Percentiles rank a stretch among this genome's conserved stretches.
Evolutionary conservation across 2,888 invertebrate species (phyloP).

Genomic region (Odontothrips loti): DNA sequence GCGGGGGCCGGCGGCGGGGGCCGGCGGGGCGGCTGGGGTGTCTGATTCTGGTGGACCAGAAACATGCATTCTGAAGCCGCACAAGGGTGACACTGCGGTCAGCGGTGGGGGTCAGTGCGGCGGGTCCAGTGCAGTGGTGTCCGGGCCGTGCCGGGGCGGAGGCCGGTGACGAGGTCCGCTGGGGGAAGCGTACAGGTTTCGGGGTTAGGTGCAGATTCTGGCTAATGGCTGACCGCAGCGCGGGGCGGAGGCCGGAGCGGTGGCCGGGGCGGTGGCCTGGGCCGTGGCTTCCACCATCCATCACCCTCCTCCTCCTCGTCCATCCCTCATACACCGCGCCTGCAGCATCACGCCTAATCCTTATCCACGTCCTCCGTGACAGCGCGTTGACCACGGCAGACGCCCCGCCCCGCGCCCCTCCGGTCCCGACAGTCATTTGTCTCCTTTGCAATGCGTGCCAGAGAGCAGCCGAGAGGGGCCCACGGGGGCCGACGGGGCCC

Average conservation of each 20-base stretch:
- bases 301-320: neutral
- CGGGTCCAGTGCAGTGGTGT: no score
- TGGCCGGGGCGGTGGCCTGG: neutral
- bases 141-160: no score
- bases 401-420: neutral
- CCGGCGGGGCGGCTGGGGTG: no score
- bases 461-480: neutral
- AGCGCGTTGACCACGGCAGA: neutral
- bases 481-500: neutral
- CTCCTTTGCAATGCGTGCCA: conserved; percentile 2
- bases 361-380: neutral
- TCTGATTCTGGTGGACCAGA: no score
- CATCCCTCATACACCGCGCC: neutral
- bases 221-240: conserved; percentile 2
- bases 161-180: neutral
- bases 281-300: neutral
- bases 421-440: conserved; percentile 10
- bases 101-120: no score
- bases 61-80: no score
- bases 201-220: neutral
- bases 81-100: no score
- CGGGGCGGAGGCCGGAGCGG: neutral
- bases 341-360: neutral
- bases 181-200: neutral
- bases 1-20: no score